These are phyloP conservation scores for Molossus alvarezi DNA, from an alignment of 2,797 vertebrate genomes.

Conservation along the genomic window DNA sequence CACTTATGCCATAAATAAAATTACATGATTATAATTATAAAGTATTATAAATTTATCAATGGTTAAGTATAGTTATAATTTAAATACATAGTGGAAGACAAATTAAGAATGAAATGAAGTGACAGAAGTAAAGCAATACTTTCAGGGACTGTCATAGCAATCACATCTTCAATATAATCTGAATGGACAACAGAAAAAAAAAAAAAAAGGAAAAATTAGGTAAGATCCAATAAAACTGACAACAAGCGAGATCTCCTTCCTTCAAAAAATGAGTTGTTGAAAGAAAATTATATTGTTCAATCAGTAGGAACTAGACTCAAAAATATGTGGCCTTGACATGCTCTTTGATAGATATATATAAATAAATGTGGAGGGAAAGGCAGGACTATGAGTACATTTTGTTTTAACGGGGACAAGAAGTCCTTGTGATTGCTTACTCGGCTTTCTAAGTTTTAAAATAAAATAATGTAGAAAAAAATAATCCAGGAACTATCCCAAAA, in stretches of 20 bases:
- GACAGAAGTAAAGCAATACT: not conserved
- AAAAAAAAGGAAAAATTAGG: conserved; percentile 12
- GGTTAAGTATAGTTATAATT: conserved; percentile 18
- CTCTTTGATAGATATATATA: not conserved
- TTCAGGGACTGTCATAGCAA: not conserved
- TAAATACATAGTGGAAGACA: conserved; percentile 39
- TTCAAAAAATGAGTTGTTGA: not conserved
- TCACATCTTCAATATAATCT: conserved; percentile 27
- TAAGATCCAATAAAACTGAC: conserved; percentile 43
- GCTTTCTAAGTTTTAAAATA: conserved; percentile 49
- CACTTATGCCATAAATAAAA: conserved; percentile 34
- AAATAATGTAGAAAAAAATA: conserved; percentile 37
- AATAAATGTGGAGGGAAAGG: conserved; percentile 9
- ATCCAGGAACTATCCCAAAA: not conserved
- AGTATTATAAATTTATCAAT: conserved; percentile 33
- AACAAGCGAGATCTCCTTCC: not conserved
- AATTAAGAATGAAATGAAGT: conserved; percentile 25
- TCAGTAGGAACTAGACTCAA: conserved; percentile 42
- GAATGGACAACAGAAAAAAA: not conserved
- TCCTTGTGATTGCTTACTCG: conserved; percentile 31
- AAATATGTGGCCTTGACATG: not conserved
- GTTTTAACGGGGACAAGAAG: not conserved
- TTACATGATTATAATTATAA: conserved; percentile 8
- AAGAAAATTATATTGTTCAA: not conserved
- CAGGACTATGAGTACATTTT: not conserved